These are phyloP conservation scores for Sapayoa aenigma DNA, from an alignment of 2,113 vertebrate species.

Conservation along the genomic window DNA sequence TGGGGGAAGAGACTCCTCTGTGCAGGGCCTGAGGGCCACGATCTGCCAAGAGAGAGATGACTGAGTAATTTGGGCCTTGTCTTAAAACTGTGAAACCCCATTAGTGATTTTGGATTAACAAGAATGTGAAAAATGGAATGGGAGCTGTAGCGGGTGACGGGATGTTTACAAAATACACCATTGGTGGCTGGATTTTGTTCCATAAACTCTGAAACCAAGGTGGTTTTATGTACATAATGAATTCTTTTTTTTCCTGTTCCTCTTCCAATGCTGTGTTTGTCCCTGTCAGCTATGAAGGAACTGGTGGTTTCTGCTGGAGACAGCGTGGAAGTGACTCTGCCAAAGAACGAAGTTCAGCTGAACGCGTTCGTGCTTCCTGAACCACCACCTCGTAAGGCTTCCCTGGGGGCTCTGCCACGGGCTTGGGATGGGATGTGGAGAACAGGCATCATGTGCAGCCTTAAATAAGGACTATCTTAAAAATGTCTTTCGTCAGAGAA, in stretches of 20 bases:
- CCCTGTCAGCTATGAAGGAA: slow-evolving; percentile 78
- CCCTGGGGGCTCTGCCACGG: not conserved
- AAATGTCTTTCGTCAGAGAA: not conserved
- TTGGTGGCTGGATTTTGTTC: not conserved
- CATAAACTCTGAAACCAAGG: not conserved
- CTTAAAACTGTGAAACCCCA: not conserved
- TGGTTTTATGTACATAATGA: fast-evolving
- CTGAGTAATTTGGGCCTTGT: slow-evolving; percentile 10
- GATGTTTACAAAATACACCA: not conserved
- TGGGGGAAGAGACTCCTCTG: not conserved
- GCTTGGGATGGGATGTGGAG: not conserved
- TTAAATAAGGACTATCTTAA: not conserved
- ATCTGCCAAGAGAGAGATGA: not conserved
- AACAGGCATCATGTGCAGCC: not conserved
- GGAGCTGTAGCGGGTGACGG: not conserved
- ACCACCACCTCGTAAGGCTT: slow-evolving; percentile 77
- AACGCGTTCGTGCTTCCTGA: slow-evolving; percentile 88
- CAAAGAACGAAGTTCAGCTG: slow-evolving; percentile 87
- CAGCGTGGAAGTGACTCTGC: slow-evolving; percentile 90
- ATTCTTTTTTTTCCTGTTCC: not conserved
- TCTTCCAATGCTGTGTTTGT: slow-evolving; percentile 11
- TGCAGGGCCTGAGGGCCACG: not conserved
- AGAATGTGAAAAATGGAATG: not conserved
- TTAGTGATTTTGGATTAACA: not conserved
- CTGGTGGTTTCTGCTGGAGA: slow-evolving; percentile 94